phyloP scores from a whole-genome alignment of 2,797 vertebrate species.

The Hypotaenidia philippensis region DNA sequence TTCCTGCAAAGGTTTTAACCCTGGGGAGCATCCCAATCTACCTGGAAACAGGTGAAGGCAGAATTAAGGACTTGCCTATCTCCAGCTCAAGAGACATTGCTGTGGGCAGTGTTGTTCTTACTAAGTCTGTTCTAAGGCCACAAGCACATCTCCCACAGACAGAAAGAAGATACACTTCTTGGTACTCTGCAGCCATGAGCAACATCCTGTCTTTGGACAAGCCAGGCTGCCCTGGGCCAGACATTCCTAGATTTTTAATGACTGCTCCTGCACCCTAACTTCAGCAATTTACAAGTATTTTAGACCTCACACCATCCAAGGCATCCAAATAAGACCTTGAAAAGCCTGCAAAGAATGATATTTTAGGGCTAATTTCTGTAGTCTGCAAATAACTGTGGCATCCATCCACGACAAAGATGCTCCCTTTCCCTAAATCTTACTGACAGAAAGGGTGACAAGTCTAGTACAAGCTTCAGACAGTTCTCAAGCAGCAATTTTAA shows the following conservation, averaged over 20 bases:
- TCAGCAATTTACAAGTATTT: neutral
- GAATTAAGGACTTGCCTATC: neutral
- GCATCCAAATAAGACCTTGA: neutral
- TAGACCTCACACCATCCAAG: neutral
- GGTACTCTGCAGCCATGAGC: neutral
- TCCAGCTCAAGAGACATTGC: neutral
- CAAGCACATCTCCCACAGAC: neutral
- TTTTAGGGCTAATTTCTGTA: neutral
- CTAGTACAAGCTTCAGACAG: neutral
- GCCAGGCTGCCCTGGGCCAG: neutral
- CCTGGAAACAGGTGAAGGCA: neutral
- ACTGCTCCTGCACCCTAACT: neutral
- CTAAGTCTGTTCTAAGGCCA: neutral
- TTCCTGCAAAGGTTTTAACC: neutral
- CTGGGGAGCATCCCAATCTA: neutral
- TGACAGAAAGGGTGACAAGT: neutral
- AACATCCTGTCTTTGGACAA: neutral
- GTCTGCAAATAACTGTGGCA: neutral
- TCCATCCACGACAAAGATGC: neutral
- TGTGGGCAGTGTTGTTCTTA: neutral
- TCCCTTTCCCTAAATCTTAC: neutral
- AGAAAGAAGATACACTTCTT: rapidly evolving
- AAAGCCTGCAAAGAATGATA: neutral
- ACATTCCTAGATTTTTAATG: neutral
- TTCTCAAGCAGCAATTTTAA: neutral